Percentiles rank a stretch among this genome's conserved stretches.
phyloP scores from a whole-genome alignment of 2,888 invertebrate species.

The Beris morrisii region DNA sequence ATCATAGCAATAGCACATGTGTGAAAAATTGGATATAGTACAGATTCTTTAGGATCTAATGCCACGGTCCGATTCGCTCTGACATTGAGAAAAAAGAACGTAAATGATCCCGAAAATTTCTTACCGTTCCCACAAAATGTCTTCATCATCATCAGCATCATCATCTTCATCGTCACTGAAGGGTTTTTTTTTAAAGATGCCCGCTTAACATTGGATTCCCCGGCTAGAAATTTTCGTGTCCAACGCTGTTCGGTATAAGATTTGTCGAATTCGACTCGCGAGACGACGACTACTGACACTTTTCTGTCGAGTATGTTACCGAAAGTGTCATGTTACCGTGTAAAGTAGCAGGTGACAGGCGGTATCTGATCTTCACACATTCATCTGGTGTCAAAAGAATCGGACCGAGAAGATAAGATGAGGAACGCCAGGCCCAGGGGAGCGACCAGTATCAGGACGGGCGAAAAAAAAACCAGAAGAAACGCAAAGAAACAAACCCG shows the following conservation, averaged over 20 bases:
- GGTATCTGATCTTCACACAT: constrained; percentile 44
- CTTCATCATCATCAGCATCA: constrained; percentile 1
- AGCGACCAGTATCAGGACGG: not conserved
- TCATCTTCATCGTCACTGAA: not conserved
- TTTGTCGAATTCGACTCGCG: constrained; percentile 15
- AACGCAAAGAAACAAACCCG: constrained; percentile 11
- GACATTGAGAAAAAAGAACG: constrained; percentile 29
- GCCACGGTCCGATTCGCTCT: constrained; percentile 27
- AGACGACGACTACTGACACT: constrained; percentile 30
- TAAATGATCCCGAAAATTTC: constrained; percentile 37
- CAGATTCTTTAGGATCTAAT: constrained; percentile 28
- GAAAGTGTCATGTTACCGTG: constrained; percentile 43
- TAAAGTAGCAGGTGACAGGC: constrained; percentile 44
- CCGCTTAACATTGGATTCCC: not conserved
- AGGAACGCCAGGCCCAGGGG: not conserved
- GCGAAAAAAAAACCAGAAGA: constrained; percentile 11
- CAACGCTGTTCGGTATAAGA: constrained; percentile 4
- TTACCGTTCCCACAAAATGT: constrained; percentile 4
- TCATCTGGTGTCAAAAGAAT: constrained; percentile 40
- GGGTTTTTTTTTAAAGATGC: constrained; percentile 16
- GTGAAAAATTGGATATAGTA: constrained; percentile 34
- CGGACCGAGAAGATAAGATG: not conserved
- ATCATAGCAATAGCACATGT: constrained; percentile 39
- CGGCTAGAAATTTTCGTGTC: not conserved
- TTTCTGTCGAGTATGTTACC: constrained; percentile 24